These are phyloP conservation scores for Rhinophrynus dorsalis DNA, from an alignment of 2,797 vertebrate species.

Conservation along the genomic window DNA sequence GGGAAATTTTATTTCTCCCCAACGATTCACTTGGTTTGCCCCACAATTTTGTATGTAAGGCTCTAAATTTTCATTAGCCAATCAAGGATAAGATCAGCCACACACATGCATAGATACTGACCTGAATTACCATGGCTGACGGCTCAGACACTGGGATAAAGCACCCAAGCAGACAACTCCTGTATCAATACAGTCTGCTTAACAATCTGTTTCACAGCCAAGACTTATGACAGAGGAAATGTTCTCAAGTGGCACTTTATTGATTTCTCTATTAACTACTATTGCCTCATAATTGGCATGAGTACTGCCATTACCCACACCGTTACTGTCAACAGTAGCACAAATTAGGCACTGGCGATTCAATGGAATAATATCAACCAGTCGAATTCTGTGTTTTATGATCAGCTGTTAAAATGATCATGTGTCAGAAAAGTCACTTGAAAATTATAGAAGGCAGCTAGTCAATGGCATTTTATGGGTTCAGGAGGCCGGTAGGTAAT, in stretches of 20 bases:
- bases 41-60: too few relatives aligned
- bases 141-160: background rate
- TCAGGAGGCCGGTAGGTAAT: background rate
- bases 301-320: conserved; percentile 29
- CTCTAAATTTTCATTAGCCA: too few relatives aligned
- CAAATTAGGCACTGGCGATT: conserved; percentile 3
- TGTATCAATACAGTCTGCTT: conserved; percentile 14
- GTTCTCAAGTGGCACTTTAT: conserved; percentile 41
- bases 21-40: too few relatives aligned
- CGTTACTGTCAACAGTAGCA: conserved; percentile 26
- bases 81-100: too few relatives aligned
- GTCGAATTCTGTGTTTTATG: background rate
- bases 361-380: background rate
- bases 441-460: background rate
- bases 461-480: background rate
- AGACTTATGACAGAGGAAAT: conserved; percentile 20
- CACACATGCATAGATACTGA: background rate
- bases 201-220: conserved; percentile 45
- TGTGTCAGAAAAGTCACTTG: background rate
- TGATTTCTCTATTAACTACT: conserved; percentile 42
- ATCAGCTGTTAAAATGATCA: background rate
- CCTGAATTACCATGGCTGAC: background rate
- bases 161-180: background rate
- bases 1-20: too few relatives aligned
- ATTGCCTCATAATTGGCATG: conserved; percentile 38